Evolutionary conservation across 2,888 invertebrate genomes (phyloP), one percentile per base, ranked within the genome.

Genomic region (Dolichopus griseipennis): DNA sequence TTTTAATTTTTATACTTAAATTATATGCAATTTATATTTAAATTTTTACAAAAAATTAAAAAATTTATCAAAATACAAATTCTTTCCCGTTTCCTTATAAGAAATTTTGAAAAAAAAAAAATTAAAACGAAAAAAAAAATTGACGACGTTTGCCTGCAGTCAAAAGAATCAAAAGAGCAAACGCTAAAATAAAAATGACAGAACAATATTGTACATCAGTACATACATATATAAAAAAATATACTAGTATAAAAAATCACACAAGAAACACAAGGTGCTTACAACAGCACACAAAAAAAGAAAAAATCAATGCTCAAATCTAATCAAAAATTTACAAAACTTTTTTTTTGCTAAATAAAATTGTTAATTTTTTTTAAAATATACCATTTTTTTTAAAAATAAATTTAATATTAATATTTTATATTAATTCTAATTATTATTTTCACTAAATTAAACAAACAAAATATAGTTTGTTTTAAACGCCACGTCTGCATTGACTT

Each of bases 401-500:
- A 52, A 7, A 7, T 52, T 52, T 18, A 15, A 52, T 18, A 52
- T 18, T 15, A 6, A 18, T 18, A 18, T 52, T 52, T n/a, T 52
- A 12, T 52, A 52, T 18, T 18, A 12, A 6, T 52, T 52, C 18
- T 3, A 18, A 7, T 52, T 52, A 4, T 43, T 43, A 52, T 52
- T 18, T 18, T 18, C 1, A 18, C 15, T 52, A 18, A 6, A n/a
- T n/a, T 52, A 18, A 52, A 18, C 6, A 18, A 18, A 52, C 2
- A 52, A 52, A n/a, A n/a, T n/a, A n/a, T n/a, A n/a, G n/a, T n/a
- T n/a, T n/a, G n/a, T 18, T 52, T 52, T 52, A 52, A 9, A 18
- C 52, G 52, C 52, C 52, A 52, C 52, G 52, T 52, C 52, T 52
- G n/a, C 52, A 52, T 52, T 12, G 18, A 52, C 52, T 52, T 52